Base-by-base conservation (phyloP, 2,888 invertebrate species). In the Drosophila cognata region DNA sequence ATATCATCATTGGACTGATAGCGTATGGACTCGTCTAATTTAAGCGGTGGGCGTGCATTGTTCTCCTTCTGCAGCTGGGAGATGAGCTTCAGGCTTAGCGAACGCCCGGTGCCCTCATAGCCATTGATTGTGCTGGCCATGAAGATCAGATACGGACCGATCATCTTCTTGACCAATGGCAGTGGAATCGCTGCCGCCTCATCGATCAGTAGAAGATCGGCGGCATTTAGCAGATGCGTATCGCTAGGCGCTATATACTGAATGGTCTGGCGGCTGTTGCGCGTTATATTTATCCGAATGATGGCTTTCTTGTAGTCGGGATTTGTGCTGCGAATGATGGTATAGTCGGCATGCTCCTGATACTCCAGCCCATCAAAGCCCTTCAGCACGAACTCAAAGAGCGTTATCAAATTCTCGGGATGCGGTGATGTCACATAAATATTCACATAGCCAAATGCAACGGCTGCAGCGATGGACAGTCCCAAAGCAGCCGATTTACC, bases 101-200 rank as follows among this genome's bases (percentile, higher is more conserved):
- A 99, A 13, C 99, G 94, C 0, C 99, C 99, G 0, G 99, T 99
- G 62, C 99, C 99, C 94, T 99, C 99, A 92, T 99, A 99, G 0
- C 99, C 99, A 89, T 99, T 98, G 50, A 99, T 97, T 0, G 99
- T 99, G 0, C 99, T 99, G 0, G 99, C 96, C 91, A 99, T 95
- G 91, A 99, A 97, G 16, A 98, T 97, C 41, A 99, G 94, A 89
- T 99, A 99, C 0, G 99, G 98, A 0, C 97, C 97, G 66, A 97
- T 94, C 93, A 99, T 96, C 2, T 96, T 95, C 80, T 98, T 97
- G 0, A 99, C 99, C 85, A 97, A 95, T 0, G 97, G 97, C 68
- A 99, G 94, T 0, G 99, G 99, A 82, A 99, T 99, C 10, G 99
- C 99, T 0, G 99, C 99, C 2, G 99, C 99, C 93, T 99, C 99